These are phyloP conservation scores for Catocala fraxini DNA, from an alignment of 2,888 invertebrate species.

Conservation along the genomic window DNA sequence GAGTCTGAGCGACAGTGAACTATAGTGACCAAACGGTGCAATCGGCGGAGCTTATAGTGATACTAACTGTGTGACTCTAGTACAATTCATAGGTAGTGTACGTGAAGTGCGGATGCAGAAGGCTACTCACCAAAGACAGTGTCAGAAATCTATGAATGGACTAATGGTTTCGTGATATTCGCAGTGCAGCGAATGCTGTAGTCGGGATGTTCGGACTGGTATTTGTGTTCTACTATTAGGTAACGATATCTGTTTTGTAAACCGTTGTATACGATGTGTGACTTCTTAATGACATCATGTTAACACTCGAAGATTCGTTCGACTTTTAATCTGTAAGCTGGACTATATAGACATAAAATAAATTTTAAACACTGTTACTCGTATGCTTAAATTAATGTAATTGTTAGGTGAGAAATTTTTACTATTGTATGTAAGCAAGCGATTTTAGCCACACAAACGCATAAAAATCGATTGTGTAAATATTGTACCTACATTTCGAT, in stretches of 20 bases:
- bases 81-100: constrained; percentile 46
- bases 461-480: constrained; percentile 76
- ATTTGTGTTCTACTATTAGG: constrained; percentile 75
- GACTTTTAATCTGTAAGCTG: constrained; percentile 77
- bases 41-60: constrained; percentile 77
- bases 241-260: constrained; percentile 82
- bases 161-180: constrained; percentile 39
- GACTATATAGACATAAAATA: constrained; percentile 78
- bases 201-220: constrained; percentile 41
- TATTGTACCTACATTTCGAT: constrained; percentile 64
- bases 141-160: constrained; percentile 37
- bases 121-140: constrained; percentile 63
- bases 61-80: constrained; percentile 47
- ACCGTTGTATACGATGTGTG: constrained; percentile 87
- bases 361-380: constrained; percentile 86
- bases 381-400: constrained; percentile 83
- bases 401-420: constrained; percentile 82
- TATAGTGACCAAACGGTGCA: constrained; percentile 45
- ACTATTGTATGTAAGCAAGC: constrained; percentile 79
- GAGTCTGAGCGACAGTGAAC: constrained; percentile 80
- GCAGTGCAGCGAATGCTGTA: constrained; percentile 33
- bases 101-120: constrained; percentile 38
- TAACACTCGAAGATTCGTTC: constrained; percentile 71
- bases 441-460: constrained; percentile 77
- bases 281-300: constrained; percentile 79